phyloP scores from a whole-genome alignment of 92 coral and sea anemone species.

The Epizoanthus rinbou region DNA sequence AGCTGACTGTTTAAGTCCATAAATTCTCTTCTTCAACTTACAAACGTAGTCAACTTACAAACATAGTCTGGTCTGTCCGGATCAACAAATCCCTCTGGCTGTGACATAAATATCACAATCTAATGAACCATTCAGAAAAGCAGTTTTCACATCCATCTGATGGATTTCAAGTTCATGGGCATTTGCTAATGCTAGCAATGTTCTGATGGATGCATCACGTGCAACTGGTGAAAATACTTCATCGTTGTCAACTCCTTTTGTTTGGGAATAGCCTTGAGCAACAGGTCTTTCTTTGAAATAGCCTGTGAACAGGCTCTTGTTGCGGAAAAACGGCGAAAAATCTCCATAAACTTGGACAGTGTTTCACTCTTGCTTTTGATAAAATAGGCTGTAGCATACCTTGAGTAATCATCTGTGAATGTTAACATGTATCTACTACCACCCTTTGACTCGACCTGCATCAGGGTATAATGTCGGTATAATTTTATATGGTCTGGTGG shows the following conservation, averaged over 20 bases:
- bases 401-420: constrained; percentile 69
- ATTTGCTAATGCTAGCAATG: constrained; percentile 62
- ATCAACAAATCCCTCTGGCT: constrained; percentile 72
- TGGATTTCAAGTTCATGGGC: constrained; percentile 63
- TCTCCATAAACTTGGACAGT: constrained; percentile 58
- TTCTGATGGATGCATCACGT: constrained; percentile 54
- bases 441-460: constrained; percentile 63
- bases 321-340: too few species aligned
- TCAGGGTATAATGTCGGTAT: too few species aligned
- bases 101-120: constrained; percentile 41
- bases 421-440: constrained; percentile 71
- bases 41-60: constrained; percentile 31
- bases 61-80: constrained; percentile 61
- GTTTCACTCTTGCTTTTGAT: constrained; percentile 66
- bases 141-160: constrained; percentile 58
- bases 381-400: constrained; percentile 62
- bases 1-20: constrained; percentile 70
- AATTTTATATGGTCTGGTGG: constrained; percentile 62
- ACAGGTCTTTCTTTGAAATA: constrained; percentile 52
- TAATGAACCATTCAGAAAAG: constrained; percentile 47
- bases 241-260: constrained; percentile 65
- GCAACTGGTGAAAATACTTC: constrained; percentile 73
- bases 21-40: constrained; percentile 47
- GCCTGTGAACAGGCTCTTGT: too few species aligned
- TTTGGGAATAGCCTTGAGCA: constrained; percentile 72